Evolutionary conservation across 2,797 vertebrate species (phyloP), one percentile per base, ranked within the genome.

Genomic region (Tachyglossus aculeatus): DNA sequence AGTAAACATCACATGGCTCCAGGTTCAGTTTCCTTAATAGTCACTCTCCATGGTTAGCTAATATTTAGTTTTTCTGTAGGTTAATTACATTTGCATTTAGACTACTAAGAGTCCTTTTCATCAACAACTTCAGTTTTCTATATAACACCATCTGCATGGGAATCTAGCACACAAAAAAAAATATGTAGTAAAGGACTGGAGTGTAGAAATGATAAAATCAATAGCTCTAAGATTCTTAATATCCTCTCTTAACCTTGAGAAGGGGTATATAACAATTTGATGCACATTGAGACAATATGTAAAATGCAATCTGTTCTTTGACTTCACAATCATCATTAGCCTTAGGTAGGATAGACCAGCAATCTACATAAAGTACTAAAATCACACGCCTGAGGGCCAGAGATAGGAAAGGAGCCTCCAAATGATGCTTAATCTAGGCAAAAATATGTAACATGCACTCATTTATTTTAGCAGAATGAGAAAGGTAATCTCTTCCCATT

Each of bases 251-350:
- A 87, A 88, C 83, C 86, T 90, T 88, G 83, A 90, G 85, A 64
- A 88, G 81, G 83, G 88, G 73, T n/a, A 86, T 87, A 88, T 78
- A 78, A 84, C 79, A 47, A 84, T 81, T 78, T 78, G 84, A 88
- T 78, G 52, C 83, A 29, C 88, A 87, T 88, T 88, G 87, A 87
- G 85, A 90, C 87, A 86, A 77, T 82, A 86, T 78, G 75, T 82
- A 65, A 81, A 88, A 87, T 82, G 83, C 81, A 90, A 88, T 84
- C 75, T 83, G 82, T 86, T 88, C 85, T 82, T 84, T 21, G 58
- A 55, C 80, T 88, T 69, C 71, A 82, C 74, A 74, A 73, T 68
- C 63, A 70, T 88, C 86, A 88, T 90, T 86, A 84, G 73, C 76
- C 88, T 88, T 86, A 88, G 86, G 88, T 83, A 84, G 77, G 80